Evolutionary conservation across 2,888 invertebrate species (phyloP).

Genomic region (Eilema depressum): DNA sequence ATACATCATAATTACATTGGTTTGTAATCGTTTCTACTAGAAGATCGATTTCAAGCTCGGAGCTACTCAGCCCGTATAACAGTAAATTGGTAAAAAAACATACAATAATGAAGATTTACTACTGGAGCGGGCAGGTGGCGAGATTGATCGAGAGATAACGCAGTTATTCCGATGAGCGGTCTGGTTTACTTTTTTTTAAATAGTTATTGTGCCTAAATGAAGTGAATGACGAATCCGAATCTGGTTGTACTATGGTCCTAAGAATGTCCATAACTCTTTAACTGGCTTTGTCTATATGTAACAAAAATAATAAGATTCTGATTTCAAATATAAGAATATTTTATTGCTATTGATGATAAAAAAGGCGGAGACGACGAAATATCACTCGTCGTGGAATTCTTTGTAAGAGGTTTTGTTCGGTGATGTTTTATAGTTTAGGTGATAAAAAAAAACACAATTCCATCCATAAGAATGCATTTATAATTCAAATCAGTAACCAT

Average conservation of each 20-base stretch:
- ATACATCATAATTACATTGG: conserved; percentile 57
- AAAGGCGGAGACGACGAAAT: background rate
- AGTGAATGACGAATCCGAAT: conserved; percentile 33
- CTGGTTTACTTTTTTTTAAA: conserved; percentile 61
- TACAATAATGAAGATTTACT: conserved; percentile 80
- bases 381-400: background rate
- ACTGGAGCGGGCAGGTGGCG: conserved; percentile 71
- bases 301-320: background rate
- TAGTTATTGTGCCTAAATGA: conserved; percentile 49
- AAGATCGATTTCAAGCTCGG: conserved; percentile 54
- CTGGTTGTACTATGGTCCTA: conserved; percentile 20
- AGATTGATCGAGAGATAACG: conserved; percentile 72
- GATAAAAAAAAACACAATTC: background rate
- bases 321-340: background rate
- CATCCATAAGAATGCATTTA: background rate
- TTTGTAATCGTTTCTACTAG: conserved; percentile 56
- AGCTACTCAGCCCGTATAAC: conserved; percentile 63
- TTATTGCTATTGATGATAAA: background rate
- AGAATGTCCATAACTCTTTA: conserved; percentile 9
- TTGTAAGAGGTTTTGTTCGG: background rate
- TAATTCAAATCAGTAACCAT: background rate
- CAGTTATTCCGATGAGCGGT: conserved; percentile 63
- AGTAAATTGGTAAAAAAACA: conserved; percentile 75
- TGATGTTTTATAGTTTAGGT: background rate
- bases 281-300: background rate